Percentiles rank a stretch among this genome's conserved stretches.
Conservation (phyloP, 1,140 invertebrate genomes). For the Condylostylus longicornis region DNA sequence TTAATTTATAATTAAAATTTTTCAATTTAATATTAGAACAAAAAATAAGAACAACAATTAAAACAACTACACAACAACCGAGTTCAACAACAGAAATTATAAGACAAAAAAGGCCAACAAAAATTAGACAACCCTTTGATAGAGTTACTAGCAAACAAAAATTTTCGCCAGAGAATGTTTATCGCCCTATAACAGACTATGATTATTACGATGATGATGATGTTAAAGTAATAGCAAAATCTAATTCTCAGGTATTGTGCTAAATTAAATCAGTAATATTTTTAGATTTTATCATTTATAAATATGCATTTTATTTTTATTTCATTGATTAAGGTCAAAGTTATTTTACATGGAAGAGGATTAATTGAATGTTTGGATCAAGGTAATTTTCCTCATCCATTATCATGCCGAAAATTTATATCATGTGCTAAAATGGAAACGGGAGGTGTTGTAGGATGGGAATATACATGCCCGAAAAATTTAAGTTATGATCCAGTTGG, state of each 20-base stretch:
- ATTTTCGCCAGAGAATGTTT: constrained; percentile 30
- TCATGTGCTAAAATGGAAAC: constrained; percentile 69
- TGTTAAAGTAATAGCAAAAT: constrained; percentile 38
- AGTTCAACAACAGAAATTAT: constrained; percentile 6
- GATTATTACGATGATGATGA: constrained; percentile 53
- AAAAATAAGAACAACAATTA: no score
- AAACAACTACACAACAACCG: no score
- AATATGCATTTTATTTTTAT: neutral
- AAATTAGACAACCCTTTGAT: neutral
- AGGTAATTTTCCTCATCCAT: constrained; percentile 76
- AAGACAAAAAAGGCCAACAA: constrained; percentile 1
- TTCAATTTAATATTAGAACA: no score
- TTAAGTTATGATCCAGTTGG: constrained; percentile 75
- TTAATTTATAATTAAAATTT: no score
- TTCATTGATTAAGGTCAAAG: constrained; percentile 16
- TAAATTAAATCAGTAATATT: neutral
- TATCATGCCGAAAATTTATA: constrained; percentile 77
- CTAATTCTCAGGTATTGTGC: constrained; percentile 14
- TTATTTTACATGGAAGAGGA: constrained; percentile 35
- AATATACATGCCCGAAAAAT: constrained; percentile 70
- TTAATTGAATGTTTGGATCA: constrained; percentile 67
- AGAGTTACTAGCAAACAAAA: constrained; percentile 3
- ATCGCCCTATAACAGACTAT: constrained; percentile 38
- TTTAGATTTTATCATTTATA: neutral
- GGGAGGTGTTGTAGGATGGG: constrained; percentile 60